phyloP scores from a whole-genome alignment of 2,113 vertebrate species.

The Triplophysa tibetana region DNA sequence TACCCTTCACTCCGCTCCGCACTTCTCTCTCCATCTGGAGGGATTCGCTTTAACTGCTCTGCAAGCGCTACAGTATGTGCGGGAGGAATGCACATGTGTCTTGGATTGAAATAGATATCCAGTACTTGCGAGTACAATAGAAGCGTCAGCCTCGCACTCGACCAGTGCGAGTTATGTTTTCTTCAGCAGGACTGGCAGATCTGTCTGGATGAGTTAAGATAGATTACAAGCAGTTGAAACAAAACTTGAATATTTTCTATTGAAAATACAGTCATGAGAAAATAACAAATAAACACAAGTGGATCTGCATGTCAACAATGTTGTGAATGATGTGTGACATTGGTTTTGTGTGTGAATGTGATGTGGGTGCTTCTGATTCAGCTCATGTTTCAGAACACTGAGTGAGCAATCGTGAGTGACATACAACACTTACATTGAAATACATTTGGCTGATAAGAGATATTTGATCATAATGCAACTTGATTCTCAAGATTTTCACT shows the following conservation, averaged over 20 bases:
- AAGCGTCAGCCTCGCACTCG: neutral
- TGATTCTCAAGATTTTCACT: no score
- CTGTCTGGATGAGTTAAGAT: neutral
- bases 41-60: neutral
- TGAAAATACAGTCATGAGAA: no score
- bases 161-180: neutral
- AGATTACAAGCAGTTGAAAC: no score
- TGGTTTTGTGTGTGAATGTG: neutral
- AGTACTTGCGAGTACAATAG: conserved; percentile 14
- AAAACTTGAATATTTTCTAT: no score
- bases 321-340: no score
- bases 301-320: no score
- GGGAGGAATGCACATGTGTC: neutral
- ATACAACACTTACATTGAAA: neutral
- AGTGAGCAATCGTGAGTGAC: neutral
- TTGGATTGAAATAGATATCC: conserved; percentile 26
- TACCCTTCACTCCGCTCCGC: conserved; percentile 6
- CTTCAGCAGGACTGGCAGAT: conserved; percentile 16
- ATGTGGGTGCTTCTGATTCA: neutral
- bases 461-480: neutral
- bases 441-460: neutral
- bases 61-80: neutral
- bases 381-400: neutral
- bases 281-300: no score
- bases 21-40: neutral